Evolutionary conservation across 2,113 vertebrate genomes (phyloP).

Genomic region (Albula goreensis): DNA sequence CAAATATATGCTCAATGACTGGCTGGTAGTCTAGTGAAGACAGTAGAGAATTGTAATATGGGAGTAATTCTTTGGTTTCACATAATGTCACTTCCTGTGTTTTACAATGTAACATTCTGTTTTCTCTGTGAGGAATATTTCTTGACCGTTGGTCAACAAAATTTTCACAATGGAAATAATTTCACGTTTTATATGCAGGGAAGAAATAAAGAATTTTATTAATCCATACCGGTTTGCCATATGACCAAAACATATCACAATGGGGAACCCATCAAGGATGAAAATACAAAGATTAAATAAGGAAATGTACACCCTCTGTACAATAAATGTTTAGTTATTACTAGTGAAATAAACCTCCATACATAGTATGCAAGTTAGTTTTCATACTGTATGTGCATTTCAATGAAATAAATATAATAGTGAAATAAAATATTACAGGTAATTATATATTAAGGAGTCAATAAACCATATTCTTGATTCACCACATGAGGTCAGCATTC

Average conservation of each 20-base stretch:
- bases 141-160: not conserved
- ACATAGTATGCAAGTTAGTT: not conserved
- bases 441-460: not conserved
- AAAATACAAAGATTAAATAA: not conserved
- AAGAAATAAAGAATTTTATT: slow-evolving; percentile 1
- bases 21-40: not conserved
- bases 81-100: not conserved
- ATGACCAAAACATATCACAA: no score
- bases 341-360: not conserved
- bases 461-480: not conserved
- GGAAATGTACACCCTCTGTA: not conserved
- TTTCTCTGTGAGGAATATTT: no score
- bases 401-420: not conserved
- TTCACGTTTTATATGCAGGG: not conserved
- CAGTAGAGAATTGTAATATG: not conserved
- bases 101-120: no score
- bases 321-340: not conserved
- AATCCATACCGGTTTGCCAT: not conserved
- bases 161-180: not conserved
- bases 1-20: not conserved
- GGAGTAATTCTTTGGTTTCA: not conserved
- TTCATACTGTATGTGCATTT: not conserved
- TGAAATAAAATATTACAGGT: not conserved
- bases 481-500: not conserved
- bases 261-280: not conserved